Conservation (phyloP, 2,888 invertebrate genomes). For the Sphaeridia pumilis region DNA sequence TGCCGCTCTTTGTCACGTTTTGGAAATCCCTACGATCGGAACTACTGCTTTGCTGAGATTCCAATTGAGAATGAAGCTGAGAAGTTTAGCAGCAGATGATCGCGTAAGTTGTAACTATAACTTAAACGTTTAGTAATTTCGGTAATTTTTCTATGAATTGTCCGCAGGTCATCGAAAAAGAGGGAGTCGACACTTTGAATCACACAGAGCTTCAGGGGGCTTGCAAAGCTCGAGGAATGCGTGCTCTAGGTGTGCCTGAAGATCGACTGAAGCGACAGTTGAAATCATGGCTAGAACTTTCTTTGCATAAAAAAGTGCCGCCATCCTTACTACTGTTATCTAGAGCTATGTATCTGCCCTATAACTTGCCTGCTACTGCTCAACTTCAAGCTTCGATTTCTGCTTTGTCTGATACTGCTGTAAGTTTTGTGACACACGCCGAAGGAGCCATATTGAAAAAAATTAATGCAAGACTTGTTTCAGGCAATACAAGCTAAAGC, state of each 20-base stretch:
- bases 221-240: constrained; percentile 88
- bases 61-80: constrained; percentile 81
- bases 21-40: constrained; percentile 75
- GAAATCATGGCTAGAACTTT: constrained; percentile 88
- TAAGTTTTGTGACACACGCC: too few species aligned
- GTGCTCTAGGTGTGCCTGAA: constrained; percentile 88
- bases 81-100: constrained; percentile 87
- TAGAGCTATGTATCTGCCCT: constrained; percentile 77
- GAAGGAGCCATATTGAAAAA: too few species aligned
- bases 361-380: constrained; percentile 76
- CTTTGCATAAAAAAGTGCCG: constrained; percentile 87
- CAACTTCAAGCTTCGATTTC: constrained; percentile 89
- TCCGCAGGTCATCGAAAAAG: constrained; percentile 76
- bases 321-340: constrained; percentile 84
- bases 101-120: constrained; percentile 50
- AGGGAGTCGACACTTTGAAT: constrained; percentile 80
- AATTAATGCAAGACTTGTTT: constrained; percentile 11
- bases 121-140: too few species aligned
- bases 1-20: constrained; percentile 79
- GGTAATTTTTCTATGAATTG: too few species aligned
- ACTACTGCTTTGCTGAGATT: constrained; percentile 85
- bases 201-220: constrained; percentile 86
- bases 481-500: constrained; percentile 69
- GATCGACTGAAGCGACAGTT: constrained; percentile 71
- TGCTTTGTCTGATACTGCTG: constrained; percentile 73